Conservation (phyloP, 2,888 invertebrate species). For the Conomelus anceps region DNA sequence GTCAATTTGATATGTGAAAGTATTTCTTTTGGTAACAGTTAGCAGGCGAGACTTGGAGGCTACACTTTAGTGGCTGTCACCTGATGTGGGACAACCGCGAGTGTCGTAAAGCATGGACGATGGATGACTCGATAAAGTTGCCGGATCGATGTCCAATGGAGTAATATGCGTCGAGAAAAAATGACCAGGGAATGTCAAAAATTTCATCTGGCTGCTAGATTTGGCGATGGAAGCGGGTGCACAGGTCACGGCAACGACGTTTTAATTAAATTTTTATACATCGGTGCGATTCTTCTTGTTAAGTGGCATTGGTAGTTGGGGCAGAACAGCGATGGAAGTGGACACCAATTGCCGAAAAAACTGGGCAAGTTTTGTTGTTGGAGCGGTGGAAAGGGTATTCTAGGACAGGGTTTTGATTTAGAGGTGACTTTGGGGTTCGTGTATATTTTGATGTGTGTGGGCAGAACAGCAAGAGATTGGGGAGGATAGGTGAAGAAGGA, state of each 20-base stretch:
- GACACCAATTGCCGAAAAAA: background rate
- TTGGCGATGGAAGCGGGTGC: no score
- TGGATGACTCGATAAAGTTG: background rate
- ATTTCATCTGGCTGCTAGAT: no score
- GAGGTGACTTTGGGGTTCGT: background rate
- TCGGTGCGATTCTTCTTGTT: background rate
- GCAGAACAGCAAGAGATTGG: background rate
- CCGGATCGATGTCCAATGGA: background rate
- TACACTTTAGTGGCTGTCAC: background rate
- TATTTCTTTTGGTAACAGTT: background rate
- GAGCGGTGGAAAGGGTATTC: no score
- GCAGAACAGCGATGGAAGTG: no score
- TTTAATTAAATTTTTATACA: background rate
- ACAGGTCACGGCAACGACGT: background rate
- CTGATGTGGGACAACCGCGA: background rate
- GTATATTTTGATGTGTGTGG: background rate
- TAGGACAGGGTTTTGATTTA: background rate
- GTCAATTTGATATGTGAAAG: background rate
- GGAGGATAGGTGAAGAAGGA: background rate
- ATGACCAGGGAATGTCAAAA: background rate
- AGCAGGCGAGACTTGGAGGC: no score
- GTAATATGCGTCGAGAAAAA: background rate
- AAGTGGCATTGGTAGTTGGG: background rate
- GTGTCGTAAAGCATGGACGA: background rate
- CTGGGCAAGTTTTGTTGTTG: background rate